Evolutionary conservation across 1,140 invertebrate genomes (phyloP), one percentile per base, ranked within the genome.

Genomic region (Diorhabda sublineata): DNA sequence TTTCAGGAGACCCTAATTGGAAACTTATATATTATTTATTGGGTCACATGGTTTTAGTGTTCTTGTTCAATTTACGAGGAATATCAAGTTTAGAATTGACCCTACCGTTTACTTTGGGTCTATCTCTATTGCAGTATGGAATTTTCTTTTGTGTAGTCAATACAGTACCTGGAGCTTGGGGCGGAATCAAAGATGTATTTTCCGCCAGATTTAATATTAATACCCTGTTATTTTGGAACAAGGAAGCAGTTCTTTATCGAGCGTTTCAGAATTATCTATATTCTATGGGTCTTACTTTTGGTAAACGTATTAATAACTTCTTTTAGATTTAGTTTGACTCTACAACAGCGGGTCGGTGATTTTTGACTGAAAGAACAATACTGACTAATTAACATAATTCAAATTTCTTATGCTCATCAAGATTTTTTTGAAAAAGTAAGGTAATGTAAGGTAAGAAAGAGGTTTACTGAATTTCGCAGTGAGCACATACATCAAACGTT

Each of bases 21-120:
- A 64, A 56, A 56, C 52, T 64, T 5, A 47, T 64, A 56, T 45
- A 47, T 5, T 64, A 47, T 57, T 45, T 64, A n/a, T 64, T 43
- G 0, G 63, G 43, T 8, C 44, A 43, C 26, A 56, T 56, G 45
- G 5, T n/a, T 8, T 5, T 64, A 4, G 45, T 64, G 9, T 64
- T 64, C 41, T 42, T 64, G 45, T 5, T 45, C n/a, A 64, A 56
- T 42, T 57, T 8, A 6, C 42, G 44, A 11, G 43, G 61, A 44
- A 47, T 42, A 47, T 5, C 11, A 26, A 52, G 5, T 45, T 8
- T 64, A n/a, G 11, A 56, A 42, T 41, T 7, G 8, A 8, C 41
- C 9, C 6, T 64, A 41, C 43, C 45, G 8, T 4, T 64, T 56
- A 5, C 3, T 9, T 56, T 64, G 7, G 52, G 26, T 41, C 7